phyloP scores from a whole-genome alignment of 2,888 invertebrate genomes.

The Agrenia bidenticulata region DNA sequence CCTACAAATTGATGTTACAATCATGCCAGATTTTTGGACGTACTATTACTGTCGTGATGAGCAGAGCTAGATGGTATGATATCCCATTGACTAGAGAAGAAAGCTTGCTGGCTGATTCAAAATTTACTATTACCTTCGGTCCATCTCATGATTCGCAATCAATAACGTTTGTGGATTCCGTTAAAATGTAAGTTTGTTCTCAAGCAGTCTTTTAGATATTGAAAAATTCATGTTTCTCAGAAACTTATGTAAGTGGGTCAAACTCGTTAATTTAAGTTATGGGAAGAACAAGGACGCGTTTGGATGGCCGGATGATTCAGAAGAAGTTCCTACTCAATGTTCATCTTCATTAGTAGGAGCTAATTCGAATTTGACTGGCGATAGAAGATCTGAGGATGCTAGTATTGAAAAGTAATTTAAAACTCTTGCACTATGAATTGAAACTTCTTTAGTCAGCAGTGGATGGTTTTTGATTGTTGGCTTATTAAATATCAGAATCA shows the following conservation, averaged over 20 bases:
- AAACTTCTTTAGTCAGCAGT: background rate
- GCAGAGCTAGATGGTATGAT: constrained; percentile 89
- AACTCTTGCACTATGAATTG: no score
- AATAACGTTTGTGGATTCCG: constrained; percentile 88
- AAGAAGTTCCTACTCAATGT: constrained; percentile 63
- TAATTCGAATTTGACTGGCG: constrained; percentile 48
- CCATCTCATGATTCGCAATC: constrained; percentile 83
- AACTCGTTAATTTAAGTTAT: constrained; percentile 69
- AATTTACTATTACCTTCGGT: constrained; percentile 78
- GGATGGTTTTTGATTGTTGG: background rate
- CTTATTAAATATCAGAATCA: constrained; percentile 41
- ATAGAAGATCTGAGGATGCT: constrained; percentile 41
- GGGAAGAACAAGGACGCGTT: constrained; percentile 93
- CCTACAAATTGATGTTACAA: no score
- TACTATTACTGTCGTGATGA: constrained; percentile 69
- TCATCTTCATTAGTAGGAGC: constrained; percentile 54
- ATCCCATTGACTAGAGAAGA: constrained; percentile 92
- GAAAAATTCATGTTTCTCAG: no score
- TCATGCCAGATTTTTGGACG: constrained; percentile 67
- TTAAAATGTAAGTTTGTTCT: constrained; percentile 67
- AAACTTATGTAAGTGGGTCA: no score
- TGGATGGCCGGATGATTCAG: constrained; percentile 95
- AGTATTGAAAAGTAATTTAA: constrained; percentile 43
- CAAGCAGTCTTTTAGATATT: constrained; percentile 38
- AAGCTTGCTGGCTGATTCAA: constrained; percentile 86